A percentile compares a stretch with the other conserved stretches of the same genome.
Evolutionary conservation across 2,113 vertebrate genomes (phyloP).

Genomic region (Ptychochromis oligacanthus): DNA sequence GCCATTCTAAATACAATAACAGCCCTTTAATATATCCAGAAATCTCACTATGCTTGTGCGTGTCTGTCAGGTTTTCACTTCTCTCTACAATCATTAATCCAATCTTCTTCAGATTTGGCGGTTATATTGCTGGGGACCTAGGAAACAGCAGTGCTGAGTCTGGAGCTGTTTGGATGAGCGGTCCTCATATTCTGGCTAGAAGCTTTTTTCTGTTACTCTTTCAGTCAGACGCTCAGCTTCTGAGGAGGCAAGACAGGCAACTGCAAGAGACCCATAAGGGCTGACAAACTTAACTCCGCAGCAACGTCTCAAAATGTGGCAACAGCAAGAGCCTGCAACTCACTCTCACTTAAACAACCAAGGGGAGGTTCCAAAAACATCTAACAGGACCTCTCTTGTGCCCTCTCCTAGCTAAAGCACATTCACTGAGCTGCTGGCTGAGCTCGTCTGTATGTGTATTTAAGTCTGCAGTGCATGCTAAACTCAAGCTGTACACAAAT

Average conservation of each 20-base stretch:
- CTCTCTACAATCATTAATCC: not conserved
- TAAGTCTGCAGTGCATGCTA: not conserved
- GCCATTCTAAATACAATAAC: conserved; percentile 5
- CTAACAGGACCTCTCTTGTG: not conserved
- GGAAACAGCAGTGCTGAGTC: not conserved
- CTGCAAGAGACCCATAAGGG: conserved; percentile 10
- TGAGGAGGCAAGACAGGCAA: conserved; percentile 1
- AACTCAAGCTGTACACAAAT: not conserved
- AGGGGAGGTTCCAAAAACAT: not conserved
- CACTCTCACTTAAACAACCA: not conserved
- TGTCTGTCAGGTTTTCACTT: not conserved
- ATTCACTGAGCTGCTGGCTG: not conserved
- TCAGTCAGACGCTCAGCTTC: conserved; percentile 1
- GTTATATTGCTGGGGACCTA: too few species aligned
- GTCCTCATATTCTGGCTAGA: not conserved
- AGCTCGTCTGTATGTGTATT: not conserved
- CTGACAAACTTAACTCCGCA: not conserved
- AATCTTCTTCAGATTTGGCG: not conserved
- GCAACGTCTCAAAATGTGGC: conserved; percentile 9
- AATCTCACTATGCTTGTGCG: not conserved
- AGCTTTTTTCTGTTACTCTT: not conserved
- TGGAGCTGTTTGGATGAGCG: not conserved
- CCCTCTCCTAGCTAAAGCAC: not conserved
- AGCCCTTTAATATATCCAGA: not conserved
- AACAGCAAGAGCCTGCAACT: conserved; percentile 3